phyloP scores from a whole-genome alignment of 2,113 vertebrate species.

The Ancistrus triradiatus region DNA sequence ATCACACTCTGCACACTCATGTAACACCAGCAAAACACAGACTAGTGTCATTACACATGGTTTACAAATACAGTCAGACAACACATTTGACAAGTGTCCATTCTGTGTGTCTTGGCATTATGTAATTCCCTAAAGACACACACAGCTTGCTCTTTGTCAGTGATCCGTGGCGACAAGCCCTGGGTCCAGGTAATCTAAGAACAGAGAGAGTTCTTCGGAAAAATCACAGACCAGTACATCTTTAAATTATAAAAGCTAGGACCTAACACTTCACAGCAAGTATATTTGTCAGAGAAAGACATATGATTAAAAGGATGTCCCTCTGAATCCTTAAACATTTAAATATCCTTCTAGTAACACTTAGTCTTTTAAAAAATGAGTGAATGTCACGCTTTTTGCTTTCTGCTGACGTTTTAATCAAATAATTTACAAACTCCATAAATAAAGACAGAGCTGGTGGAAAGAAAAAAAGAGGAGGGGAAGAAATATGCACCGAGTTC shows the following conservation, averaged over 20 bases:
- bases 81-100: too few relatives aligned
- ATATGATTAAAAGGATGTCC: conserved; percentile 65
- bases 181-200: background rate
- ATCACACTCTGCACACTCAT: background rate
- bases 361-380: conserved; percentile 69
- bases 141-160: too few relatives aligned
- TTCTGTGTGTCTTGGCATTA: too few relatives aligned
- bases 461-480: conserved; percentile 52
- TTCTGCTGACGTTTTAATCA: conserved; percentile 71
- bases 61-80: conserved; percentile 37
- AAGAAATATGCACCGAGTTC: conserved; percentile 71
- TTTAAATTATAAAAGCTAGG: conserved; percentile 67
- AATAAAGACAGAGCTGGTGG: conserved; percentile 68
- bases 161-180: too few relatives aligned
- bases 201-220: background rate
- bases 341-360: conserved; percentile 62
- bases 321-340: conserved; percentile 67
- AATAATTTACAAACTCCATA: conserved; percentile 77
- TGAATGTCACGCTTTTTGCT: conserved; percentile 53
- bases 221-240: conserved; percentile 49
- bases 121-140: too few relatives aligned
- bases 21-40: conserved; percentile 20
- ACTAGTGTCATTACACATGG: conserved; percentile 8
- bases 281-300: conserved; percentile 61
- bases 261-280: conserved; percentile 55